Base-by-base conservation (phyloP, 2,113 vertebrate species). In the Gambusia affinis region DNA sequence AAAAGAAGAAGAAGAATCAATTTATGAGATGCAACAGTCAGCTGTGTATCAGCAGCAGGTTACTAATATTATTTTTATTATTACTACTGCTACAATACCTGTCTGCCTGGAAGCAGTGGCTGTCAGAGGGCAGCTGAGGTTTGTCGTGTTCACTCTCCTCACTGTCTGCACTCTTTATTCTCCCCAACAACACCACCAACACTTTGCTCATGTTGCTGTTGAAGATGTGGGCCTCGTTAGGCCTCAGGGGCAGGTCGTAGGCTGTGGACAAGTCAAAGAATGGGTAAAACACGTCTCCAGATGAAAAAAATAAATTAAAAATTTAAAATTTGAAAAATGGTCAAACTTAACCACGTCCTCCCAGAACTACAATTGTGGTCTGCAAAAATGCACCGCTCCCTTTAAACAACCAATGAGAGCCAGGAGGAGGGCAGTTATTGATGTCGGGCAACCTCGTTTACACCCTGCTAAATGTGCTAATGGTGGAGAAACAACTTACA, bases 141-240 rank as follows among this genome's bases (percentile, higher is more conserved):
- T 93, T 91, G 30, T 28, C 51, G 54, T 79, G 80, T 73, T 88
- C 85, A 17, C 69, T 84, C 72, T 86, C 80, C 42, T 87, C 84
- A 8, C 61, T 84, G 47, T 81, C 85, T 1, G 80, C 47, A 19
- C 72, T 73, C 39, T 83, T 86, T 29, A 90, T 79, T 74, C 88
- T 93, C 61, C 96, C 96, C 30, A 96, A 67, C 69, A 97, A 87
- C 12, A 93, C 96, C 76, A 99, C 92, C 31, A 93, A 86, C 73
- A 97, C 82, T 81, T 95, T 98, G 57, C 80, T 95, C 95, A 98
- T 94, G 76, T 92, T 96, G 78, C 94, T 92, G 75, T 96, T 97
- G 92, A 99, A 99, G 60, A 96, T 92, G 66, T 94, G 94, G 51
- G 96, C 90, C 77, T 98, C 96, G 72, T 94, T 96, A 60, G 95